phyloP scores from a whole-genome alignment of 2,113 vertebrate genomes.

The Riparia riparia region DNA sequence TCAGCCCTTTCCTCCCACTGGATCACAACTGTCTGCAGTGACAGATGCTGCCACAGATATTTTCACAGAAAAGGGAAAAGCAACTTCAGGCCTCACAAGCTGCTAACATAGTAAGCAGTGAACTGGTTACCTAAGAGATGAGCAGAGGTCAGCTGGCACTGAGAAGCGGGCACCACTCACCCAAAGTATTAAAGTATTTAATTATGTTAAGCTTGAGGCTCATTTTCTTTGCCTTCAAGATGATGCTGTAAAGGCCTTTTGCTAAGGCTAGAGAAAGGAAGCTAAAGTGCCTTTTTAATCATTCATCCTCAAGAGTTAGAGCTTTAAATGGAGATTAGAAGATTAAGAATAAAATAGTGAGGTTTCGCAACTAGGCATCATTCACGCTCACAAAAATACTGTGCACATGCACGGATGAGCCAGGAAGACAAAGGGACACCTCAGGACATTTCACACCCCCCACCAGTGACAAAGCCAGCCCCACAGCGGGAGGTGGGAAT shows the following conservation, averaged over 20 bases:
- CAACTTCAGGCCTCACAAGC: not conserved
- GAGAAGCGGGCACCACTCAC: not conserved
- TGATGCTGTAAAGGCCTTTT: not conserved
- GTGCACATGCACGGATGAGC: not conserved
- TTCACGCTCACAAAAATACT: not conserved
- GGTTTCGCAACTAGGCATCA: not conserved
- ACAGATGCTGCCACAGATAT: conserved; percentile 22
- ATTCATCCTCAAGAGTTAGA: not conserved
- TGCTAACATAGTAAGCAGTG: not conserved
- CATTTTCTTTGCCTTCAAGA: conserved; percentile 18
- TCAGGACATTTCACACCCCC: not conserved
- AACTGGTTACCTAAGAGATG: not conserved
- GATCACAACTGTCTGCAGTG: conserved; percentile 28
- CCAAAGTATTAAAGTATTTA: not conserved
- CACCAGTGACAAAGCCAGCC: not conserved
- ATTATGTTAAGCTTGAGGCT: not conserved
- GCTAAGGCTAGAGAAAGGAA: not conserved
- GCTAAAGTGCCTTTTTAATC: not conserved
- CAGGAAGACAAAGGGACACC: not conserved
- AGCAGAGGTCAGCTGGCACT: not conserved
- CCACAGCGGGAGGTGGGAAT: not conserved
- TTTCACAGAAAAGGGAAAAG: not conserved
- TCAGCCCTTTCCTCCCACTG: not conserved
- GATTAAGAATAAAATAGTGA: not conserved
- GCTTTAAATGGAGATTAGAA: not conserved